A percentile compares a stretch with the other conserved stretches of the same genome.
These are phyloP conservation scores for Cataglyphis altisquamis DNA, from an alignment of 2,888 invertebrate species.

Conservation along the genomic window DNA sequence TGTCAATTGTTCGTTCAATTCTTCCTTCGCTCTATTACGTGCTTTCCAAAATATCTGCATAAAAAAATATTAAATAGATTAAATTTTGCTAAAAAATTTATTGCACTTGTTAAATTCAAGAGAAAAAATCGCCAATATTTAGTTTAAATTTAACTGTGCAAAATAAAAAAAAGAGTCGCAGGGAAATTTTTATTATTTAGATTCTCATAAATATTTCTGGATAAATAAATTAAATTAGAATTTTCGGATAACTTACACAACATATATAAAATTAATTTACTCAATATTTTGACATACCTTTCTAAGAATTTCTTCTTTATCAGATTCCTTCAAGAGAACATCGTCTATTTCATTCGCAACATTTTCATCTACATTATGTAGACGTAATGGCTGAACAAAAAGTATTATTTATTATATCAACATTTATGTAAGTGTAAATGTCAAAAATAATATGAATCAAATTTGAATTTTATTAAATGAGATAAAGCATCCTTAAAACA, in stretches of 20 bases:
- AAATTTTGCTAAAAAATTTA: background rate
- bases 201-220: background rate
- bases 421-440: background rate
- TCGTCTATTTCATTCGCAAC: constrained; percentile 96
- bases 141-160: background rate
- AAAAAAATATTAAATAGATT: constrained; percentile 55
- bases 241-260: background rate
- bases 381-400: constrained; percentile 90
- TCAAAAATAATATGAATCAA: background rate
- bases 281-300: constrained; percentile 87
- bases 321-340: constrained; percentile 93
- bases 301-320: constrained; percentile 95
- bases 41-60: constrained; percentile 94
- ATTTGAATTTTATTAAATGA: background rate
- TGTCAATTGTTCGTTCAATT: constrained; percentile 92
- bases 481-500: background rate
- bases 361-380: constrained; percentile 94
- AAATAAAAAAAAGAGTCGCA: background rate
- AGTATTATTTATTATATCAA: constrained; percentile 43
- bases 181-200: background rate
- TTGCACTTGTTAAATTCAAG: background rate
- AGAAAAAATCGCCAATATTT: background rate
- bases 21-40: constrained; percentile 93
- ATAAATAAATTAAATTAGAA: background rate
- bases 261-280: constrained; percentile 16